These are phyloP conservation scores for Heliconius ismenius DNA, from an alignment of 2,888 invertebrate genomes.

Conservation along the genomic window DNA sequence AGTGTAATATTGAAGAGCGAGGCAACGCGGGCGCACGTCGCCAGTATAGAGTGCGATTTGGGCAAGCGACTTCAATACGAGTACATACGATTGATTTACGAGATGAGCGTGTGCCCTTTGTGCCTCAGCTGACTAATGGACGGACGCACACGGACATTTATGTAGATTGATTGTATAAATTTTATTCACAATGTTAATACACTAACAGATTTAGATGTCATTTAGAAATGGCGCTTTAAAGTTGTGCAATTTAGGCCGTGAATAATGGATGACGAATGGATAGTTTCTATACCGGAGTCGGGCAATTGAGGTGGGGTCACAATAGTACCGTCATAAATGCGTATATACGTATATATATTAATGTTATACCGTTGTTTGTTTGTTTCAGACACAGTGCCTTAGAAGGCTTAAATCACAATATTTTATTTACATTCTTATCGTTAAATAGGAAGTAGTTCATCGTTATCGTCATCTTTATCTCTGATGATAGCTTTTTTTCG, in stretches of 20 bases:
- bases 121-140: constrained; percentile 80
- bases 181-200: constrained; percentile 83
- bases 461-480: background rate
- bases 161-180: constrained; percentile 83
- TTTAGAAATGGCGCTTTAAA: constrained; percentile 82
- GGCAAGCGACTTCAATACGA: constrained; percentile 76
- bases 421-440: background rate
- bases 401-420: background rate
- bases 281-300: constrained; percentile 71
- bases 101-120: constrained; percentile 81
- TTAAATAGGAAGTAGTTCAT: background rate
- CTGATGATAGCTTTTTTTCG: background rate
- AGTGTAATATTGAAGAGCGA: constrained; percentile 53
- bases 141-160: constrained; percentile 82
- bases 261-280: constrained; percentile 81
- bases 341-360: constrained; percentile 10
- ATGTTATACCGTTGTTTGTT: background rate
- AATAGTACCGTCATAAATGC: constrained; percentile 52
- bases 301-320: constrained; percentile 69
- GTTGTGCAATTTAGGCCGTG: constrained; percentile 82
- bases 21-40: constrained; percentile 53
- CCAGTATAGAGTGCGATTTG: constrained; percentile 76
- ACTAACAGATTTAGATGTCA: constrained; percentile 83
- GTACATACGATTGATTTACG: constrained; percentile 80
- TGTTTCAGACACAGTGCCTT: background rate